Conservation (phyloP, 1,140 invertebrate species). For the Drosophila lini region DNA sequence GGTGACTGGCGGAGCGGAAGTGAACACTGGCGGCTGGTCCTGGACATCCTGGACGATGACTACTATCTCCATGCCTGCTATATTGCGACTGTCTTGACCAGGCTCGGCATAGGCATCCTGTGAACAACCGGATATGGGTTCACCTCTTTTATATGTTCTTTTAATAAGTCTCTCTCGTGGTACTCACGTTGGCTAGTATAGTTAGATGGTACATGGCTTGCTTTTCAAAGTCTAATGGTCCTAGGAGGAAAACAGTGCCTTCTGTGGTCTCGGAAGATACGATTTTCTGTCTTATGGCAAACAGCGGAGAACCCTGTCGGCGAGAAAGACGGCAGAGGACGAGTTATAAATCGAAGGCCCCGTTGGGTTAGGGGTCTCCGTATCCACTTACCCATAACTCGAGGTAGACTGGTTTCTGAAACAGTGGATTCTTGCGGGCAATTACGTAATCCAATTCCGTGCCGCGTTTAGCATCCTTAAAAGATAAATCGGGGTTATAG, state of each 20-base stretch:
- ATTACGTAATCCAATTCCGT: constrained; percentile 92
- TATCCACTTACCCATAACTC: constrained; percentile 88
- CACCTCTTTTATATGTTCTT: neutral
- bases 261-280: constrained; percentile 90
- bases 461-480: constrained; percentile 90
- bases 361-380: constrained; percentile 11
- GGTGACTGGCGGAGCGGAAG: constrained; percentile 91
- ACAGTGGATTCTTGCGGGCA: constrained; percentile 90
- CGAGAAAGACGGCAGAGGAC: neutral
- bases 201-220: constrained; percentile 93
- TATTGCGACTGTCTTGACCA: constrained; percentile 92
- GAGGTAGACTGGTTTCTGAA: constrained; percentile 90
- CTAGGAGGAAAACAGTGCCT: constrained; percentile 90
- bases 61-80: constrained; percentile 91
- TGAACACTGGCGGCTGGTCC: constrained; percentile 94
- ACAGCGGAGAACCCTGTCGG: constrained; percentile 87
- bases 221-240: constrained; percentile 92
- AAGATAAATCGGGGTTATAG: constrained; percentile 68
- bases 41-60: constrained; percentile 94
- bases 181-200: constrained; percentile 91
- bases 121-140: constrained; percentile 10
- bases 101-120: constrained; percentile 94
- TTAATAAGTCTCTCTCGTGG: neutral
- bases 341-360: constrained; percentile 15
- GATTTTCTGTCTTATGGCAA: constrained; percentile 91